Percentiles rank a stretch among this genome's conserved stretches.
phyloP scores from a whole-genome alignment of 2,797 vertebrate genomes.

The Apogon talboti region DNA sequence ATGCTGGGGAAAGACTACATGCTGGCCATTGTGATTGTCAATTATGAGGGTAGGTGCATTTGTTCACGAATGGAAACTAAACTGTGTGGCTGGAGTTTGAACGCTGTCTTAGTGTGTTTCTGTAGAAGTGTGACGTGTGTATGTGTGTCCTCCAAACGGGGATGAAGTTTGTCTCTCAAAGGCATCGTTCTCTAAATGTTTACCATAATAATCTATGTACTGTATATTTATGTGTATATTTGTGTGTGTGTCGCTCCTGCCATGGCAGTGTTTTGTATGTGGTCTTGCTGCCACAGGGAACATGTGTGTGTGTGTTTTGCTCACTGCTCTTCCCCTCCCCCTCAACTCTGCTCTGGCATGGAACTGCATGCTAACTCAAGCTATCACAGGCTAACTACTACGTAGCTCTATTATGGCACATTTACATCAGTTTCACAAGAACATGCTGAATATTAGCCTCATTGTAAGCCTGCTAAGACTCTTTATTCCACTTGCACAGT shows the following conservation, averaged over 20 bases:
- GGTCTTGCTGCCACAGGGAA: slow-evolving; percentile 30
- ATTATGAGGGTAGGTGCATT: slow-evolving; percentile 83
- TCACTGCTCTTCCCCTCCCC: slow-evolving; percentile 54
- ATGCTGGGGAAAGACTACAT: slow-evolving; percentile 86
- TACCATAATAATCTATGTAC: slow-evolving; percentile 11
- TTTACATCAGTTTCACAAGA: slow-evolving; percentile 50
- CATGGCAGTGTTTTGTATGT: slow-evolving; percentile 1
- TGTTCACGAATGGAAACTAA: slow-evolving; percentile 34
- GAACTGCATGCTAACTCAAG: slow-evolving; percentile 76
- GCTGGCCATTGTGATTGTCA: slow-evolving; percentile 86
- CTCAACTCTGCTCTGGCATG: slow-evolving; percentile 56
- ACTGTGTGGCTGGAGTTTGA: slow-evolving; percentile 43
- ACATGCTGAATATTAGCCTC: slow-evolving; percentile 18
- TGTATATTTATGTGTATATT: slow-evolving; percentile 13
- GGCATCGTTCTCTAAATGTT: slow-evolving; percentile 8
- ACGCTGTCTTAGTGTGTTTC: slow-evolving; percentile 18
- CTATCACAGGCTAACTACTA: slow-evolving; percentile 60
- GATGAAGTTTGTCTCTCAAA: slow-evolving; percentile 49
- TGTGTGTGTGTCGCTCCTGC: neutral
- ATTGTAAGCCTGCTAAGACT: slow-evolving; percentile 24
- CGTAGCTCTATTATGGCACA: slow-evolving; percentile 47
- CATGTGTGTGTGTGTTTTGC: slow-evolving; percentile 58
- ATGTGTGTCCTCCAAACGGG: slow-evolving; percentile 19
- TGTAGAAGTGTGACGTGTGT: neutral
- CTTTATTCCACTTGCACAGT: slow-evolving; percentile 5